Evolutionary conservation across 2,797 vertebrate species (phyloP), one percentile per base, ranked within the genome.

Genomic region (Malurus splendens): DNA sequence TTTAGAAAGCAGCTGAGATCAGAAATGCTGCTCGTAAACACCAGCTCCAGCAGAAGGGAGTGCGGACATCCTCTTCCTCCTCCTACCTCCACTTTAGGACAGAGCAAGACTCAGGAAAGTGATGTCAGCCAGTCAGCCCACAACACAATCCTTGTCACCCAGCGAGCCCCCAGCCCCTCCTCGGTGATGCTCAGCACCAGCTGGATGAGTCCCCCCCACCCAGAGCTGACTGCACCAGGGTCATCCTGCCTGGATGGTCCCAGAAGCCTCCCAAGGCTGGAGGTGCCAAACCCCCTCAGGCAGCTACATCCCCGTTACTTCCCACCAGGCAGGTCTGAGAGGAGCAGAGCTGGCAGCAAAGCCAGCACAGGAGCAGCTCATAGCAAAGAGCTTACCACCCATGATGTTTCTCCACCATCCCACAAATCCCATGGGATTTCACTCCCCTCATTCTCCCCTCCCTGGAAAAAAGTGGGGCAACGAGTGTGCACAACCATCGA

Each of bases 71-170:
- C 44, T 56, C 42, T 16, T 78, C 50, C 24, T 81, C 44, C 62
- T 80, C 42, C 41, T 33, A 14, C 50, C 47, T 60, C 47, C 2
- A 0, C 39, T 66, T 45, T 2, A 0, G 59, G 47, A 74, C 45
- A 36, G 54, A 50, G n/a, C 1, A 3, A 62, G 62, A 67, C 25
- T 9, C 0, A 0, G 38, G 75, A 54, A 33, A 30, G 27, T 12
- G 25, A 33, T 7, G 20, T 42, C 4, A 12, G 65, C 45, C 18
- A 52, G 32, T 9, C 12, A 3, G 41, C 55, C 45, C n/a, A n/a
- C 1, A 9, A 2, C 2, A 0, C 0, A 2, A 33, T 7, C 59
- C 66, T 32, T 1, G 0, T 32, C 7, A 3, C 6, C 6, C 5
- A 1, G 44, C 0, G 0, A 85, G 51, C 4, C 44, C 25, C 7